phyloP scores from a whole-genome alignment of 2,113 vertebrate species.

The Limanda limanda region DNA sequence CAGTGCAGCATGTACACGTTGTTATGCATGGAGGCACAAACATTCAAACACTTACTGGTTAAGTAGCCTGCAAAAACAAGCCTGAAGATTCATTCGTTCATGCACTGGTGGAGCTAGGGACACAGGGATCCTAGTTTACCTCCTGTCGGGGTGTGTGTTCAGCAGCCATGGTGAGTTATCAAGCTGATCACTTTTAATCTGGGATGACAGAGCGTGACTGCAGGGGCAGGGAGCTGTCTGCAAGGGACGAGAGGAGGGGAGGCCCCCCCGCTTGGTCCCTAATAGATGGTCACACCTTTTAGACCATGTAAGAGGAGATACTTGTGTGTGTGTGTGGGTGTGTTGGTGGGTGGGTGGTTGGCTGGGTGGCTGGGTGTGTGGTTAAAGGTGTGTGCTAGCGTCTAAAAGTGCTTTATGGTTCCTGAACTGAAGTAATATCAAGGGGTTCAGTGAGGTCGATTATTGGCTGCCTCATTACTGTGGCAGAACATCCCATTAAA shows the following conservation, averaged over 20 bases:
- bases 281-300: constrained; percentile 68
- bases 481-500: constrained; percentile 51
- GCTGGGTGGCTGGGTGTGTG: constrained; percentile 6
- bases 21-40: constrained; percentile 23
- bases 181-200: constrained; percentile 53
- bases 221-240: constrained; percentile 8
- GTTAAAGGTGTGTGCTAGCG: neutral
- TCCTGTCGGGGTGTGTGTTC: constrained; percentile 6
- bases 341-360: constrained; percentile 13
- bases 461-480: constrained; percentile 43
- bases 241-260: neutral
- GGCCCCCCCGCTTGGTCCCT: constrained; percentile 23
- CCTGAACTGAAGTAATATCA: constrained; percentile 46
- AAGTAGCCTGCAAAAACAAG: constrained; percentile 10
- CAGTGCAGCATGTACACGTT: neutral
- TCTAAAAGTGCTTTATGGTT: constrained; percentile 8
- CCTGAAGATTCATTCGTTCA: constrained; percentile 19
- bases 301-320: constrained; percentile 46
- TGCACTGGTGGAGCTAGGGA: constrained; percentile 14
- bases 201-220: constrained; percentile 65
- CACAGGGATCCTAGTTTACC: neutral
- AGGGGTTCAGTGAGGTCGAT: constrained; percentile 48
- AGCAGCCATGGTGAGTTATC: constrained; percentile 54
- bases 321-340: neutral
- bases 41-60: constrained; percentile 26